Evolutionary conservation across 1,140 invertebrate genomes (phyloP), one percentile per base, ranked within the genome.

Genomic region (Drosophila burlai): DNA sequence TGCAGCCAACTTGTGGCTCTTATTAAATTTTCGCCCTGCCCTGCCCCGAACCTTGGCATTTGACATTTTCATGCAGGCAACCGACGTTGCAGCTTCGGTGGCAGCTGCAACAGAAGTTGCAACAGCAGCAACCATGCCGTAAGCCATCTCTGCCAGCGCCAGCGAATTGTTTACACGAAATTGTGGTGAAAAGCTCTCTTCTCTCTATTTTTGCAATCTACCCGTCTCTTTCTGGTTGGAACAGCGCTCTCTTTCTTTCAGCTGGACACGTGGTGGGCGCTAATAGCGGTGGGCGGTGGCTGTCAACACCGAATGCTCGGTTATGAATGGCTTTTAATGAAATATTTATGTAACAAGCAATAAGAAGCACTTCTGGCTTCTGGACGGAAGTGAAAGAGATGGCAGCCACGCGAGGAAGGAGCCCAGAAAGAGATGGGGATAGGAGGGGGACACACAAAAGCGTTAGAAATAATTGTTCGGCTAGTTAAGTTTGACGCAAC

Each of bases 261-360:
- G 45, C 50, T 68, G 64, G 65, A 71, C 86, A 90, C 85, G 85
- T 90, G 85, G 79, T 73, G 47, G 67, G 45, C 61, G 47, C 26
- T 75, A 24, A 68, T 71, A 18, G 40, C 38, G 49, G 34, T 72
- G 78, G 77, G 47, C 67, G 66, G 62, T 36, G 63, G 46, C 73
- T 89, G 84, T 80, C 84, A 74, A 69, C 84, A 50, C 62, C 77
- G 71, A 64, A 55, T 78, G 57, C 63, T 72, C 50, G 81, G 55
- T 89, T 85, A 90, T 89, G 85, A 89, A 90, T 89, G 85, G 72
- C 71, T 80, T 87, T 84, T 80, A 76, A 82, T 90, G 61, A 85
- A 84, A 90, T 90, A 89, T 89, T 89, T 89, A 89, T 85, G 75
- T 89, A 89, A 89, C 69, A 68, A 65, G 78, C 73, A 66, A 86